Evolutionary conservation across 2,113 vertebrate genomes (phyloP).

Genomic region (Terrapene triunguis): DNA sequence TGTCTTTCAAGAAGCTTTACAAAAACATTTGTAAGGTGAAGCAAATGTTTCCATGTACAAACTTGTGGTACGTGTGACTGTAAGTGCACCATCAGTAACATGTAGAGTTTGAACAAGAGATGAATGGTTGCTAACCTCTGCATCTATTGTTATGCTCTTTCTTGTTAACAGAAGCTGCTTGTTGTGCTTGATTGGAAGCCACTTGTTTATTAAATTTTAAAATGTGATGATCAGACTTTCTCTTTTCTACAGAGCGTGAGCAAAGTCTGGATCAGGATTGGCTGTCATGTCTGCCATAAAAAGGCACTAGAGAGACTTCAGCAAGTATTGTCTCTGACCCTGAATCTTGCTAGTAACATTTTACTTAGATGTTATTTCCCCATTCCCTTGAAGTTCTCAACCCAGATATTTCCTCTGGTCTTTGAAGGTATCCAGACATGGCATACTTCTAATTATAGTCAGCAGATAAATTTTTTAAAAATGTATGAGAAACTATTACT

Average conservation of each 20-base stretch:
- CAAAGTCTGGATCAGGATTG: conserved; percentile 91
- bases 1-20: conserved; percentile 75
- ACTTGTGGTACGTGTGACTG: conserved; percentile 73
- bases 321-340: conserved; percentile 86
- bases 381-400: conserved; percentile 47
- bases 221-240: conserved; percentile 89
- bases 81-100: conserved; percentile 66
- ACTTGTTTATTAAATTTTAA: conserved; percentile 78
- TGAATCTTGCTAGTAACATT: conserved; percentile 69
- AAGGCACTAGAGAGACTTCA: conserved; percentile 86
- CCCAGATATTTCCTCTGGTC: conserved; percentile 18
- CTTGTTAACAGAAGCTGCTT: conserved; percentile 80
- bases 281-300: conserved; percentile 89
- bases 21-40: conserved; percentile 72
- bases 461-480: not conserved
- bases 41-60: conserved; percentile 74
- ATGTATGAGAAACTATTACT: conserved; percentile 13
- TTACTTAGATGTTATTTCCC: conserved; percentile 50
- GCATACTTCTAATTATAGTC: conserved; percentile 8
- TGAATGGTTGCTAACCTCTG: conserved; percentile 71
- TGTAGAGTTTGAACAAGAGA: conserved; percentile 69
- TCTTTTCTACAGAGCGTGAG: conserved; percentile 90
- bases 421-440: conserved; percentile 54
- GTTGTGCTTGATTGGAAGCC: conserved; percentile 81
- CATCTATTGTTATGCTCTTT: conserved; percentile 61